phyloP scores from a whole-genome alignment of 2,888 invertebrate genomes.

The Macropis europaea region DNA sequence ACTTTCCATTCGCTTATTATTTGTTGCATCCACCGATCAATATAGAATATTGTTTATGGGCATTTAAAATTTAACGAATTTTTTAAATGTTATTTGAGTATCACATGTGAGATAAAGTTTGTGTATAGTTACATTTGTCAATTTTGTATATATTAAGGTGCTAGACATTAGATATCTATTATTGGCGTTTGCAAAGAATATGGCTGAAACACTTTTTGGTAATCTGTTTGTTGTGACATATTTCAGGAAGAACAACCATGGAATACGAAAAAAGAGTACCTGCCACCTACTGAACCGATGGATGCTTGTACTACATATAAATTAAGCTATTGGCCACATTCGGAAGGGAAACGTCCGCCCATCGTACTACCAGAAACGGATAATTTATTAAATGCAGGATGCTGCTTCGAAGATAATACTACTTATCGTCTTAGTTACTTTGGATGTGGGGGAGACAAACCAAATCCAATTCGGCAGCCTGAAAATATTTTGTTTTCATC shows the following conservation, averaged over 20 bases:
- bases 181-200: too few relatives aligned
- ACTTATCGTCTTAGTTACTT: slow-evolving; percentile 76
- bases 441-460: slow-evolving; percentile 67
- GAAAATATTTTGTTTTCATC: slow-evolving; percentile 60
- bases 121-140: too few relatives aligned
- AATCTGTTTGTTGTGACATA: not conserved
- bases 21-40: too few relatives aligned
- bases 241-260: slow-evolving; percentile 67
- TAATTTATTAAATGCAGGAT: slow-evolving; percentile 70
- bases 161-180: too few relatives aligned
- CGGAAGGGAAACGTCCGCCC: slow-evolving; percentile 60
- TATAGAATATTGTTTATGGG: too few relatives aligned
- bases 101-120: too few relatives aligned
- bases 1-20: too few relatives aligned
- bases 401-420: slow-evolving; percentile 73
- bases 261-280: slow-evolving; percentile 62
- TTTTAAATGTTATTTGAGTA: too few relatives aligned
- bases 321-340: slow-evolving; percentile 75
- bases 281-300: slow-evolving; percentile 65
- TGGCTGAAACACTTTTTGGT: too few relatives aligned
- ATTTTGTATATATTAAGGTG: too few relatives aligned
- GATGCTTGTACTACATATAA: slow-evolving; percentile 74
- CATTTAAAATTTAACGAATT: too few relatives aligned
- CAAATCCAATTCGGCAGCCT: slow-evolving; percentile 57
- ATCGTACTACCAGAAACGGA: slow-evolving; percentile 55